These are phyloP conservation scores for Styela clava DNA, from an alignment of 23 tunicate genomes.

Conservation along the genomic window DNA sequence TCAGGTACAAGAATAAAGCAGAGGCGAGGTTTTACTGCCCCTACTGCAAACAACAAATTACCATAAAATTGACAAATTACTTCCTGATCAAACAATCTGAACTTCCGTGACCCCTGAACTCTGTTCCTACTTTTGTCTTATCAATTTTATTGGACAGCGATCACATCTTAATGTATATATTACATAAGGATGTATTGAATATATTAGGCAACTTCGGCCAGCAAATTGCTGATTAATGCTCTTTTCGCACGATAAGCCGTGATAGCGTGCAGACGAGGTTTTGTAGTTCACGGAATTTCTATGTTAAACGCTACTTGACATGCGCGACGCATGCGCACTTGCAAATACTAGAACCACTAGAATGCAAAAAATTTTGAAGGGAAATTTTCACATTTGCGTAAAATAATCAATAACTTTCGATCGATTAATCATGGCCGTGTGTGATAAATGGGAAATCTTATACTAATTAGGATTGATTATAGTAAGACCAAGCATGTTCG, in stretches of 20 bases:
- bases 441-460: neutral
- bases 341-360: neutral
- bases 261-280: neutral
- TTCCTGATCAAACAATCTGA: no score
- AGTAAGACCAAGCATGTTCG: neutral
- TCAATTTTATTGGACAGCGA: no score
- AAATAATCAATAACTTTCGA: neutral
- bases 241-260: neutral
- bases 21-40: no score
- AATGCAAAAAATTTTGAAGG: neutral
- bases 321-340: neutral
- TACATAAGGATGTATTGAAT: no score
- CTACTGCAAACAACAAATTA: no score
- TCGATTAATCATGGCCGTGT: neutral
- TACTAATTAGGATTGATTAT: neutral
- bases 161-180: no score
- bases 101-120: no score
- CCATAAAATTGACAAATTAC: no score
- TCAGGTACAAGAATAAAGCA: no score
- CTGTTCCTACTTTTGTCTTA: no score
- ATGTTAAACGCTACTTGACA: neutral
- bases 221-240: neutral
- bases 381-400: neutral
- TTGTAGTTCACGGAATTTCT: neutral
- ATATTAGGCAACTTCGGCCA: no score